Conservation (phyloP, 1,140 invertebrate genomes). For the Hormaphis cornu region DNA sequence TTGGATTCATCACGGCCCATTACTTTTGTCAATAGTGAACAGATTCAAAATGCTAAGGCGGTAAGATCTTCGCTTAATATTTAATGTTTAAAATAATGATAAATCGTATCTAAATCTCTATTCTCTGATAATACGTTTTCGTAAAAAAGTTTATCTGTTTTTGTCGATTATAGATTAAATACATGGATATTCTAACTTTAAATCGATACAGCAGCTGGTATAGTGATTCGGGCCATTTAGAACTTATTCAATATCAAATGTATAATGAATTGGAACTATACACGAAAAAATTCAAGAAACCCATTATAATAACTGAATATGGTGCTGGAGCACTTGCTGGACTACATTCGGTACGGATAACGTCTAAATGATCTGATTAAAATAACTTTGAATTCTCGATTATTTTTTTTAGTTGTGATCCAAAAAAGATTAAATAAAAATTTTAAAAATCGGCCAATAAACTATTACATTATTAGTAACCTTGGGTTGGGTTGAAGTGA, state of each 20-base stretch:
- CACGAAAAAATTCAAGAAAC: slow-evolving; percentile 75
- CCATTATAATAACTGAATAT: slow-evolving; percentile 88
- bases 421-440: too few relatives aligned
- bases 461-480: too few relatives aligned
- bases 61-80: background rate
- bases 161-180: slow-evolving; percentile 46
- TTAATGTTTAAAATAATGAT: background rate
- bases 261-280: slow-evolving; percentile 65
- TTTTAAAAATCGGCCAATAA: too few relatives aligned
- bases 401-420: too few relatives aligned
- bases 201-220: slow-evolving; percentile 96
- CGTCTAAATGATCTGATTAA: too few relatives aligned
- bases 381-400: too few relatives aligned
- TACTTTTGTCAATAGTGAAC: slow-evolving; percentile 17
- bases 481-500: too few relatives aligned
- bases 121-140: too few relatives aligned
- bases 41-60: slow-evolving; percentile 21
- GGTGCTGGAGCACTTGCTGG: slow-evolving; percentile 87
- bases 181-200: slow-evolving; percentile 83
- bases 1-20: slow-evolving; percentile 13
- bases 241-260: slow-evolving; percentile 63
- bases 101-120: too few relatives aligned
- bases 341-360: slow-evolving; percentile 57
- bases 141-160: background rate
- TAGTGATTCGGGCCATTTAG: slow-evolving; percentile 64